phyloP scores from a whole-genome alignment of 1,140 invertebrate species.

The Bombus waltoni region DNA sequence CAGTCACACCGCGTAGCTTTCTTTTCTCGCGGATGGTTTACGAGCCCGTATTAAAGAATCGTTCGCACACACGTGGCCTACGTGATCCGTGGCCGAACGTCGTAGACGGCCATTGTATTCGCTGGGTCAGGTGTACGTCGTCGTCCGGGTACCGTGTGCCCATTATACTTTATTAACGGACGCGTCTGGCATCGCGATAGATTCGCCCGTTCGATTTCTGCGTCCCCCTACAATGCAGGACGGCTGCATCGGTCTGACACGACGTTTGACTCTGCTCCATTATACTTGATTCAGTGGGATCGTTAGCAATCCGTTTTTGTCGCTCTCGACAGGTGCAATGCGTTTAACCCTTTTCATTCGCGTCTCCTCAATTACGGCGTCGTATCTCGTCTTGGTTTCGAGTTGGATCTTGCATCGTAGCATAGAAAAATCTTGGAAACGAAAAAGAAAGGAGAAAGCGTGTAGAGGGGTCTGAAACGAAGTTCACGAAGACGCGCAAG shows the following conservation, averaged over 20 bases:
- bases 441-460: too few relatives aligned
- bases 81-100: conserved; percentile 54
- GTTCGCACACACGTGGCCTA: conserved; percentile 40
- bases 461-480: too few relatives aligned
- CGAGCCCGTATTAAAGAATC: conserved; percentile 56
- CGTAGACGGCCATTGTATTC: conserved; percentile 61
- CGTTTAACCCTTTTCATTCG: neutral
- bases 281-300: conserved; percentile 41
- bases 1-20: conserved; percentile 13
- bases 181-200: conserved; percentile 70
- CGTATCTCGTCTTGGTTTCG: neutral
- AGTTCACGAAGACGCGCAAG: neutral
- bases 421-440: too few relatives aligned
- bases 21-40: conserved; percentile 50
- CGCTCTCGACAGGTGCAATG: conserved; percentile 46
- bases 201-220: conserved; percentile 57
- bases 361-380: neutral
- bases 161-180: conserved; percentile 73
- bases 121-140: conserved; percentile 62
- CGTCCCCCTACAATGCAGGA: conserved; percentile 53
- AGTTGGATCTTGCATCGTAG: too few relatives aligned
- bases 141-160: conserved; percentile 53
- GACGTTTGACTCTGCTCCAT: conserved; percentile 24
- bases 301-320: conserved; percentile 19
- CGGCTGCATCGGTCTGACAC: conserved; percentile 51